Base-by-base conservation (phyloP, 1,140 invertebrate species). In the Zaprionus camerounensis region DNA sequence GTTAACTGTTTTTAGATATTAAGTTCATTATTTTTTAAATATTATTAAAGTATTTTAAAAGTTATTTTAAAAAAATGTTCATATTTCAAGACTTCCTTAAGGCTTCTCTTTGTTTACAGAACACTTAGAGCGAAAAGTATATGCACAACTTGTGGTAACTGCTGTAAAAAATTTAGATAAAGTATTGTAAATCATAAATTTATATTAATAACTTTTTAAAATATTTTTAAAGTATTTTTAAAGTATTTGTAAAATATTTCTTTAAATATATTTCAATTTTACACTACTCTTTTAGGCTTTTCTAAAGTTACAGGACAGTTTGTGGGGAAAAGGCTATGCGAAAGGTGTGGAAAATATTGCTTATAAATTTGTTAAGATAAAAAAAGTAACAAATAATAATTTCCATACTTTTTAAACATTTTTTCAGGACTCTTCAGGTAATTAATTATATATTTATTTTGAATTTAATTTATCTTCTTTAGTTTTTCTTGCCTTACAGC, bases 321-420 rank as follows among this genome's bases (percentile, higher is more conserved):
- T n/a, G 5, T 1, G 38, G 0, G 4, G 0, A 5, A n/a, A 15
- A n/a, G 15, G 15, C 5, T 5, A 41, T n/a, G 38, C 0, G 0
- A 0, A n/a, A 41, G 4, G 0, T n/a, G 15, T 1, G n/a, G 0
- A 2, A 44, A 44, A 17, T 44, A 3, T 3, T 44, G 7, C 41
- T 9, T 15, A 26, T 3, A 26, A 15, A 13, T 26, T 13, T 13
- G 1, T 6, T 24, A 15, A 24, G 3, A 13, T 13, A 5, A 4
- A 24, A 5, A 22, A 53, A 6, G 5, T 2, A 5, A 24, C 13
- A 7, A 24, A 51, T 3, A n/a, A 9, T 22, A 12, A 24, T 3
- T 24, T 24, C 2, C 3, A 24, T 0, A 24, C 3, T 3, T 24
- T 24, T 24, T 24, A 3, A 24, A 24, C 2, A 24, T 24, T 24